Base-by-base conservation (phyloP, 2,113 vertebrate genomes). In the Festucalex cinctus region DNA sequence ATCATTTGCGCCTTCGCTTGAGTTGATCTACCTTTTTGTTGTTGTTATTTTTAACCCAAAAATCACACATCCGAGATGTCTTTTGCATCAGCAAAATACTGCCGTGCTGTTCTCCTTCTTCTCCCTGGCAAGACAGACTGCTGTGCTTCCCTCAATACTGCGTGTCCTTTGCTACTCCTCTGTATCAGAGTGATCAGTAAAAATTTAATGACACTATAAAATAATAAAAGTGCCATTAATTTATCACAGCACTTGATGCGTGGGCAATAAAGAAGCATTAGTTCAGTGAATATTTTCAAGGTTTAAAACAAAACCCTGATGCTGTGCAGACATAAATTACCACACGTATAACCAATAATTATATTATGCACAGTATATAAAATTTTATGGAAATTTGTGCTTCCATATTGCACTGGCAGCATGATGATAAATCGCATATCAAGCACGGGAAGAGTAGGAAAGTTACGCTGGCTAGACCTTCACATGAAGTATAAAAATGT, bases 201-300 rank as follows among this genome's bases (percentile, higher is more conserved):
- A 98, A 98, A 95, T 96, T 97, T 98, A 95, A 99, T 95, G 96
- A 96, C 91, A 95, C 94, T 94, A 97, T 98, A 98, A 97, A 97
- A 97, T 95, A 96, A 96, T 96, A 95, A 97, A 98, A 97, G 95
- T 94, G 95, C 91, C 94, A 94, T 96, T 97, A 96, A 98, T 98
- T 99, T 96, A 95, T 95, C 93, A 93, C 92, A 90, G 93, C 92
- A 93, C 93, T 95, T 92, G 91, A 95, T 94, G 94, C 92, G 91
- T 91, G 84, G 92, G 91, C 94, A 82, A 94, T 95, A 95, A 96
- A 96, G 93, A 92, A 91, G 92, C 93, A 94, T 95, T 95, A 95
- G 95, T 96, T 96, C 94, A 92, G 94, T 92, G 94, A 95, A 94
- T 93, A 92, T 94, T 93, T 94, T 94, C 91, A 92, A 92, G 78